Conservation (phyloP, 1,140 invertebrate genomes). For the Triops longicaudatus region DNA sequence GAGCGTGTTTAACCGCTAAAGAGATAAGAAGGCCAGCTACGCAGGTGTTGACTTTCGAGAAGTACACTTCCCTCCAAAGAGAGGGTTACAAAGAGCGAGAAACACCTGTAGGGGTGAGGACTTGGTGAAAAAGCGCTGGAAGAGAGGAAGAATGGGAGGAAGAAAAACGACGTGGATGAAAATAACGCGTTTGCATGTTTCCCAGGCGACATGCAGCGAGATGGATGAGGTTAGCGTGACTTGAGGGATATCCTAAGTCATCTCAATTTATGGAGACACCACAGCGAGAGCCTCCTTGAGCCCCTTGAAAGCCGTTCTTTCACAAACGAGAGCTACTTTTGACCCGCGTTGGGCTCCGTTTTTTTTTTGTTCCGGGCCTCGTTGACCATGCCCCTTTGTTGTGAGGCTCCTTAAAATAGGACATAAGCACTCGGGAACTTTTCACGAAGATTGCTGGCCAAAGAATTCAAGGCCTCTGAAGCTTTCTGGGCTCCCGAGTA, state of each 20-base stretch:
- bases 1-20: not conserved
- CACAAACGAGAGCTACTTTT: too few relatives aligned
- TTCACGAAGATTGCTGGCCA: too few relatives aligned
- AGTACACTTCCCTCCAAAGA: not conserved
- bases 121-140: not conserved
- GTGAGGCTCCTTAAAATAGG: not conserved
- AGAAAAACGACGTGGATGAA: not conserved
- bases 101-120: not conserved
- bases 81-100: not conserved
- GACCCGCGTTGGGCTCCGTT: not conserved
- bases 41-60: slow-evolving; percentile 23
- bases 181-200: not conserved
- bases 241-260: slow-evolving; percentile 1
- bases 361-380: not conserved
- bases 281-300: not conserved
- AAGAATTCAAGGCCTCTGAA: too few relatives aligned
- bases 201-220: slow-evolving; percentile 9
- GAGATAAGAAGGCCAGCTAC: not conserved
- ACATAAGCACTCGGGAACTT: not conserved
- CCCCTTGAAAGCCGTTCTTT: too few relatives aligned
- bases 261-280: slow-evolving; percentile 15
- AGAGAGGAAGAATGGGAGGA: not conserved
- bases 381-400: slow-evolving; percentile 1
- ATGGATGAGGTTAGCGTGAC: slow-evolving; percentile 14
- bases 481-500: too few relatives aligned